Base-by-base conservation (phyloP, 1,140 invertebrate genomes). In the Homalodisca vitripennis region DNA sequence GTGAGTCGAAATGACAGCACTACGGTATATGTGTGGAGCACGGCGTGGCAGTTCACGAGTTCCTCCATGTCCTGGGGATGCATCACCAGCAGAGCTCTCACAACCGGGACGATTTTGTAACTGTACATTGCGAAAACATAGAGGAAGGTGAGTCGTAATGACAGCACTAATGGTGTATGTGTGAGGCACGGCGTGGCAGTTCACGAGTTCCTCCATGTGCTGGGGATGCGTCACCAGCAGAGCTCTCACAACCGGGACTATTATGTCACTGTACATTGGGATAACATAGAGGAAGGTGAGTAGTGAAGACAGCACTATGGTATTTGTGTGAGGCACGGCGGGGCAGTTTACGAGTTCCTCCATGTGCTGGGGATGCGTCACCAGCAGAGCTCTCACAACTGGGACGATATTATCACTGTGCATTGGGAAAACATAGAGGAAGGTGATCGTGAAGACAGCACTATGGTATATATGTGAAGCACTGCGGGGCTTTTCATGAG, bases 141-240 rank as follows among this genome's bases (percentile, higher is more conserved):
- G 77, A 83, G 24, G 74, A 80, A 31, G 81, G 84, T n/a, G 82
- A 83, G 2, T 89, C 90, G 74, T 80, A 83, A 1, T 72, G 87
- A 0, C 87, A 87, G 73, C 73, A 87, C 69, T 80, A 78, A 10
- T 13, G 82, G 81, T 1, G 80, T 81, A 51, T 88, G 86, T 73
- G 78, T 88, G 0, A 78, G 80, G 17, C 82, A 84, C 26, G 86
- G 86, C 2, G 84, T 85, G 1, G 80, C 87, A n/a, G 78, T 87
- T 46, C 88, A 90, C 73, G 87, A 89, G 77, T 77, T 89, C 3
- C 80, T 88, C 73, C 88, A 89, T 73, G 85, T 86, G 0, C 72
- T 88, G 0, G 88, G 88, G 14, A 88, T 88, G 74, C 84, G 81
- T 72, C 85, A 92, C 74, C 87, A 90, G 73, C 89, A 91, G 74